phyloP scores from a whole-genome alignment of 2,113 vertebrate genomes.

The Gambusia affinis region DNA sequence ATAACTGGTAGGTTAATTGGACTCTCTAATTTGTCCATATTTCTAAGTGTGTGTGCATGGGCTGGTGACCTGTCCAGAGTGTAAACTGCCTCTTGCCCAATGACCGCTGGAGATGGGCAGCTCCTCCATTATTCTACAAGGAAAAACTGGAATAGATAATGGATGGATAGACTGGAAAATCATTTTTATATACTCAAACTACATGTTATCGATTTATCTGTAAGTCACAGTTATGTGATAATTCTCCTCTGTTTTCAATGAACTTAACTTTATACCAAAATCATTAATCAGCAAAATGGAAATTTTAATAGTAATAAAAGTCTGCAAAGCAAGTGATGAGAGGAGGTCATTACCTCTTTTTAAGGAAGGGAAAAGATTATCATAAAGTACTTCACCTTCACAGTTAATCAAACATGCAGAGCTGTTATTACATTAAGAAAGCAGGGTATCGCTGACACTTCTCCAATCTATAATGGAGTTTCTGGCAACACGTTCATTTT shows the following conservation, averaged over 20 bases:
- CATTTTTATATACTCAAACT: conserved; percentile 23
- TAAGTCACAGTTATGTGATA: conserved; percentile 9
- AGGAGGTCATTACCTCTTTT: conserved; percentile 5
- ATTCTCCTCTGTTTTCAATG: conserved; percentile 14
- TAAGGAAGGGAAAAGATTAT: neutral
- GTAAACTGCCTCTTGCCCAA: no score
- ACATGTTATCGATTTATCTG: conserved; percentile 46
- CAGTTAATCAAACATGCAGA: conserved; percentile 14
- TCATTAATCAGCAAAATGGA: conserved; percentile 55
- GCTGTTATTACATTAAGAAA: neutral
- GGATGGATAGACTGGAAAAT: neutral
- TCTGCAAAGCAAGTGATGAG: conserved; percentile 11
- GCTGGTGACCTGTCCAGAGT: no score
- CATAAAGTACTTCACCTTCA: neutral
- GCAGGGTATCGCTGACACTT: neutral
- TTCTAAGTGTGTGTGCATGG: no score
- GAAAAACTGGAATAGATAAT: no score
- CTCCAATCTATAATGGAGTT: conserved; percentile 27
- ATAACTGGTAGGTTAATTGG: no score
- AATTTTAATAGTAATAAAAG: neutral
- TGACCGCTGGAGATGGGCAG: no score
- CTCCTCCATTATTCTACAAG: no score
- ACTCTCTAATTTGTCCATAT: no score
- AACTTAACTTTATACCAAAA: conserved; percentile 49
- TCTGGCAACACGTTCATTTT: conserved; percentile 3